Evolutionary conservation across 92 coral and sea anemone species (phyloP).

Genomic region (Desmophyllum pertusum): DNA sequence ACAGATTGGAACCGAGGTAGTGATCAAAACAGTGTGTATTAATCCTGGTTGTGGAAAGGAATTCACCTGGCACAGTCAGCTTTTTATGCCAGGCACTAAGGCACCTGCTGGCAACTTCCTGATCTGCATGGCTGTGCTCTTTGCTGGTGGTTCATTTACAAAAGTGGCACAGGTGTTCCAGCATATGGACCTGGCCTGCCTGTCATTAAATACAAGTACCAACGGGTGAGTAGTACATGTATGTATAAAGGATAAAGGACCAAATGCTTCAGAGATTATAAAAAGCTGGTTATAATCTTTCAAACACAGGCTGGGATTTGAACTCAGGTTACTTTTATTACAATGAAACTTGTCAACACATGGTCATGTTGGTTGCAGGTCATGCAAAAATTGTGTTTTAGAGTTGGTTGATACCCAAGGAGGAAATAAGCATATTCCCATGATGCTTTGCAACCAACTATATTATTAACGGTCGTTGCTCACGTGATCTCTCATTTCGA

Average conservation of each 20-base stretch:
- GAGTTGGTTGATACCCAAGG: too few relatives aligned
- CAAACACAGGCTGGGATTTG: too few relatives aligned
- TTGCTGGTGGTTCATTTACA: constrained; percentile 57
- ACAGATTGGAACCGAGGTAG: constrained; percentile 32
- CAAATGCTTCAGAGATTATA: too few relatives aligned
- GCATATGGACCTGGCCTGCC: constrained; percentile 60
- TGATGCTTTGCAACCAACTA: too few relatives aligned
- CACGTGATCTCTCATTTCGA: too few relatives aligned
- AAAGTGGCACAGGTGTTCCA: constrained; percentile 53
- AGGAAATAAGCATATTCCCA: too few relatives aligned
- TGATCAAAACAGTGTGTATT: constrained; percentile 32
- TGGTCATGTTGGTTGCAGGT: too few relatives aligned
- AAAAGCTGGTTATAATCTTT: too few relatives aligned
- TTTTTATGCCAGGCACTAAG: constrained; percentile 37
- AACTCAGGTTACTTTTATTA: too few relatives aligned
- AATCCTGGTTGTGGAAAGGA: constrained; percentile 26
- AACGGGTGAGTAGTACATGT: constrained; percentile 36
- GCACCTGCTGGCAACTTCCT: constrained; percentile 57
- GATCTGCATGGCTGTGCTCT: constrained; percentile 48
- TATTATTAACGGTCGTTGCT: too few relatives aligned
- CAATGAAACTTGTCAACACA: too few relatives aligned
- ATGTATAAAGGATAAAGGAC: neutral
- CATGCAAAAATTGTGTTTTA: too few relatives aligned
- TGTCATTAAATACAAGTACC: constrained; percentile 44
- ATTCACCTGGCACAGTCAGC: constrained; percentile 43